phyloP scores from a whole-genome alignment of 2,888 invertebrate genomes.

The Cosmopolites sordidus region DNA sequence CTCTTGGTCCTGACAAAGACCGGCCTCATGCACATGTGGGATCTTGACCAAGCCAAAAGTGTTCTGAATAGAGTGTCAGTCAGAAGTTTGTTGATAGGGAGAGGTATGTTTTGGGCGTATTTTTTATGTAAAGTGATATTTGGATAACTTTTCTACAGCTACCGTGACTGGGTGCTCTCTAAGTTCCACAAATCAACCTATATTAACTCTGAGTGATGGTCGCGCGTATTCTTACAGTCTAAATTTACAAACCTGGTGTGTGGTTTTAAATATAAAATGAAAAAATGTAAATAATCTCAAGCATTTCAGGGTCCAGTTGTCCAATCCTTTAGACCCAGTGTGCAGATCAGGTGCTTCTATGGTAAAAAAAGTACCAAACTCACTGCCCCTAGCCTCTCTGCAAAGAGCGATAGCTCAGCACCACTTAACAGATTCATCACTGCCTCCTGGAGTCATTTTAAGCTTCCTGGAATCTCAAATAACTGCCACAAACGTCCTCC shows the following conservation, averaged over 20 bases:
- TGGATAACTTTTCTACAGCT: constrained; percentile 44
- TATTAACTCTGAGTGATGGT: constrained; percentile 80
- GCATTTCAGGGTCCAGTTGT: constrained; percentile 53
- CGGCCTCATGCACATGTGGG: constrained; percentile 57
- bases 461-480: constrained; percentile 72
- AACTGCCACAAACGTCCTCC: constrained; percentile 63
- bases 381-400: constrained; percentile 43
- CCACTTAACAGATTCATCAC: constrained; percentile 37
- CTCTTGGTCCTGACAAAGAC: constrained; percentile 56
- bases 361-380: constrained; percentile 41
- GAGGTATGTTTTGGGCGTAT: constrained; percentile 45
- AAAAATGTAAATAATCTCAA: too few relatives aligned
- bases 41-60: constrained; percentile 53
- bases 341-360: constrained; percentile 50
- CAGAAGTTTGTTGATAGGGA: constrained; percentile 56
- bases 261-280: too few relatives aligned
- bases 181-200: constrained; percentile 64
- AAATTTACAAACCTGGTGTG: constrained; percentile 70
- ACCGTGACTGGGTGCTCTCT: constrained; percentile 58
- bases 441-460: constrained; percentile 52
- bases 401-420: constrained; percentile 44
- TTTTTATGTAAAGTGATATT: background rate
- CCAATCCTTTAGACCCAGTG: constrained; percentile 54
- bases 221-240: constrained; percentile 79
- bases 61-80: constrained; percentile 57